Evolutionary conservation across 1,140 invertebrate genomes (phyloP), one percentile per base, ranked within the genome.

Genomic region (Drosophila pseudoobscura): DNA sequence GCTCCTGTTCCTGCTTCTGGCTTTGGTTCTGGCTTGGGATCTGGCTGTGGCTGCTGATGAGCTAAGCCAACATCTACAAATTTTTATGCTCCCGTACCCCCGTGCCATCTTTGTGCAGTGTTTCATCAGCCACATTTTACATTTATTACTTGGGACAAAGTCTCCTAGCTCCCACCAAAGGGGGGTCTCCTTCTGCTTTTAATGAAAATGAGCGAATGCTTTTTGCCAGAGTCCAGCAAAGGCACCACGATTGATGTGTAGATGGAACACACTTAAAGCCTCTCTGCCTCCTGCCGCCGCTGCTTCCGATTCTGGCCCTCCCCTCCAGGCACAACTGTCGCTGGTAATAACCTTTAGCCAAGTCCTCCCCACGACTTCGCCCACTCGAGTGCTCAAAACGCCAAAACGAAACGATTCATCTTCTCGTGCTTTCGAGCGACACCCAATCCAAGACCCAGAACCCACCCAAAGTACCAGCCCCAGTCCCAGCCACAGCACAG

Each of bases 381-480:
- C 61, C 71, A 82, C 78, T 78, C 80, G 75, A 82, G 77, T 82
- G 63, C 72, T 79, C 84, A 88, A 88, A 83, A 88, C 79, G 76
- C 80, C 80, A 80, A 84, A 80, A 84, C 80, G 87, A 88, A 88
- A 73, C 83, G 83, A 88, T 88, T 88, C 84, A 88, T 88, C 83
- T 88, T 88, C 83, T 56, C 62, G 55, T 77, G 72, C 80, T 80
- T 73, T 85, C 72, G 71, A 70, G 64, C 63, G 66, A 70, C 64
- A 69, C 66, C 66, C 66, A 69, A 31, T 39, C 65, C 65, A 29
- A 35, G 29, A 24, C 57, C 56, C 22, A 56, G 44, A n/a, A 17
- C 22, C 62, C 61, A 62, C 70, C 53, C 56, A 26, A 22, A n/a
- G 44, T 43, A 49, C 43, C 65, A 57, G 22, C 55, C 46, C 6